Base-by-base conservation (phyloP, 2,888 invertebrate genomes). In the Habrosyne pyritoides region DNA sequence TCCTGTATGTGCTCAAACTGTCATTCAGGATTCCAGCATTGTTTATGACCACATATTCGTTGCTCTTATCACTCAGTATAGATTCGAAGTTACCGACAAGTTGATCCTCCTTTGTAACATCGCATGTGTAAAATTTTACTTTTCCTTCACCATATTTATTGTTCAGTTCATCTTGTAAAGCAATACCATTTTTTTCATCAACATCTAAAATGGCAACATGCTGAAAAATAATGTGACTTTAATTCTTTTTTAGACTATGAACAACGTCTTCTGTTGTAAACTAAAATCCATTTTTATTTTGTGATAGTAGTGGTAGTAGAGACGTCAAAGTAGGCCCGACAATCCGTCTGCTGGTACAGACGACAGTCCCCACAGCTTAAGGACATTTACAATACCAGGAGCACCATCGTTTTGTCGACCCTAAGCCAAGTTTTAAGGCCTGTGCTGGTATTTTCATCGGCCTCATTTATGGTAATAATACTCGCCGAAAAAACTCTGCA, bases 161-260 rank as follows among this genome's bases (percentile, higher is more conserved):
- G 51, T 76, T 78, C 10, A 84, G 49, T 57, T 83, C 81, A 2
- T 68, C 63, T 68, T 80, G 72, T 2, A 81, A 57, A 1, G 60
- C 62, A 2, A 57, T 52, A 0, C 86, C 84, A 12, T 63, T 57
- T 1, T 58, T 57, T 51, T 66, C 73, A 10, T 73, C 73, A 0
- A 83, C 46, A 56, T 86, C 84, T 46, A 84, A 60, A 7, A 81
- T 65, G 12, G 76, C 77, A n/a, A 84, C 60, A 26, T 77, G 71
- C 79, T 79, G 67, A 22, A 66, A 69, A 48, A 55, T 28, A 33
- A 33, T 33, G 0, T n/a, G 2, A 5, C n/a, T 33, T 33, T 10
- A 30, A 12, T 30, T 30, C 26, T 7, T 1, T 28, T 8, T 28
- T 28, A 28, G 6, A 14, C 14, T 2, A 42, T 2, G 7, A 42